Evolutionary conservation across 2,888 invertebrate species (phyloP).

Genomic region (Caenorhabditis wallacei): DNA sequence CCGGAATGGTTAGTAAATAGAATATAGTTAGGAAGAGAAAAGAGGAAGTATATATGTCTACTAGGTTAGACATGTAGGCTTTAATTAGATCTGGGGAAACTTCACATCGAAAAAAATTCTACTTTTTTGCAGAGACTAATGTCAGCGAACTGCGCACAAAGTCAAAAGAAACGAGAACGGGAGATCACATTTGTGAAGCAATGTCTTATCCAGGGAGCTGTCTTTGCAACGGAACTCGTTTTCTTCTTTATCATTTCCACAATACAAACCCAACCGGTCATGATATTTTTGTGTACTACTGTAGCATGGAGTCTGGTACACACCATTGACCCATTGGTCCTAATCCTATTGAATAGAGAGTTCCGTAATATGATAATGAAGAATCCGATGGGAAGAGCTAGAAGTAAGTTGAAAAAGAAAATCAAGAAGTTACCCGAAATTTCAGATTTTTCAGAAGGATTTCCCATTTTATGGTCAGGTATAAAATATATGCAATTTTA

Average conservation of each 20-base stretch:
- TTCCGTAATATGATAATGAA: constrained; percentile 52
- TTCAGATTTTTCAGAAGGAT: neutral
- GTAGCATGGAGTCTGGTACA: constrained; percentile 62
- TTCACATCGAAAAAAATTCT: neutral
- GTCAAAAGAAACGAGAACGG: constrained; percentile 36
- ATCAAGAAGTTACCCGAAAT: neutral
- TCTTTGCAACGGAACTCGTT: constrained; percentile 54
- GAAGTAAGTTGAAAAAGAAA: constrained; percentile 19
- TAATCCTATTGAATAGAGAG: constrained; percentile 53
- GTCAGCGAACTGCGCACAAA: constrained; percentile 41
- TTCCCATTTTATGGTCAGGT: neutral
- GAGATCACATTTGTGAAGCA: constrained; percentile 64
- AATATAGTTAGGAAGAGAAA: neutral
- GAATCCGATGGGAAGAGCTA: constrained; percentile 20
- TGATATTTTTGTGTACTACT: constrained; percentile 60
- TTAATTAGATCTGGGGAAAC: no score
- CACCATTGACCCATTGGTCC: constrained; percentile 52
- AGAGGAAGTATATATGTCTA: no score
- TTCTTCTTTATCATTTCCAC: constrained; percentile 60
- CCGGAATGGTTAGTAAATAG: constrained; percentile 40
- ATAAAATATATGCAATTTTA: neutral
- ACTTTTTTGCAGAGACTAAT: constrained; percentile 25
- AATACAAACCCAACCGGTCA: constrained; percentile 47
- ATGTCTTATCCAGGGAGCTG: constrained; percentile 50
- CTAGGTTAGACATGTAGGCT: neutral